Evolutionary conservation across 64 coral and sea anemone genomes (phyloP).

Genomic region (Pachyseris speciosa): DNA sequence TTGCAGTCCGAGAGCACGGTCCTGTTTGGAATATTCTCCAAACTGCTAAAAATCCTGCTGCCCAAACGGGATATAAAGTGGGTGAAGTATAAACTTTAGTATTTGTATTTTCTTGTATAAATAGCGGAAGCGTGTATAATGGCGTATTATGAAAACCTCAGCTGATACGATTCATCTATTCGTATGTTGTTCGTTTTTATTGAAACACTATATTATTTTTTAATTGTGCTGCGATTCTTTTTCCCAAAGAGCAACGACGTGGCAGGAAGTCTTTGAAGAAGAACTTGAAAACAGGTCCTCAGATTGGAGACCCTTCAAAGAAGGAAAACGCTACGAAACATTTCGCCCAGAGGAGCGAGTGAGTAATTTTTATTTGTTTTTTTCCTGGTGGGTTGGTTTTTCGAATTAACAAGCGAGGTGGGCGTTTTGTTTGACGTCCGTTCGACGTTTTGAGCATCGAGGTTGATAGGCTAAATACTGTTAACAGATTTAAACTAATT

Average conservation of each 20-base stretch:
- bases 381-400: constrained; percentile 4
- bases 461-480: constrained; percentile 57
- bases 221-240: constrained; percentile 36
- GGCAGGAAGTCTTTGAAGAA: constrained; percentile 76
- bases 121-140: constrained; percentile 55
- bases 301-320: constrained; percentile 66
- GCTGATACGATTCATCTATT: background rate
- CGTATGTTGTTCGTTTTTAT: constrained; percentile 17
- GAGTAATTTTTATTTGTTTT: constrained; percentile 10
- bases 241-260: constrained; percentile 52
- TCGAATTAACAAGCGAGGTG: background rate
- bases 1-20: constrained; percentile 68
- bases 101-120: constrained; percentile 43
- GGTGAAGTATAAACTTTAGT: constrained; percentile 52
- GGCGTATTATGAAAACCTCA: constrained; percentile 25
- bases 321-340: constrained; percentile 69
- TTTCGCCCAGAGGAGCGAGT: constrained; percentile 78
- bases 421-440: constrained; percentile 5
- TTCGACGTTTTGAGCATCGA: background rate
- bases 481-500: constrained; percentile 59
- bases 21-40: constrained; percentile 83
- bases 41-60: constrained; percentile 68
- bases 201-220: constrained; percentile 21
- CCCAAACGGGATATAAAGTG: constrained; percentile 79
- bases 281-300: constrained; percentile 66